These are phyloP conservation scores for Hyles vespertilio DNA, from an alignment of 1,140 invertebrate species.

Conservation along the genomic window DNA sequence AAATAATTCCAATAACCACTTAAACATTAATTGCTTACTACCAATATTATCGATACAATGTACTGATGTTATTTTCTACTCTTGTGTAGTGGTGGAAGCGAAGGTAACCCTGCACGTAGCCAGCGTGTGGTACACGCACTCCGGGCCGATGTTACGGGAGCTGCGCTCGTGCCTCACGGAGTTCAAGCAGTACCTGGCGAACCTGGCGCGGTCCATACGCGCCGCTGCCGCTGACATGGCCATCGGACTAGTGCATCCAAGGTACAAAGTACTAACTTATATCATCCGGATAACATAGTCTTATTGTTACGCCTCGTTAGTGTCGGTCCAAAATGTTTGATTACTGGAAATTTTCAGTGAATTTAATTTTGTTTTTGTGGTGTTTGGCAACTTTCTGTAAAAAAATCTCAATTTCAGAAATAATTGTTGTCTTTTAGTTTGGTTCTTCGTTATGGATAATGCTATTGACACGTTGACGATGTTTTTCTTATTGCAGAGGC, in stretches of 20 bases:
- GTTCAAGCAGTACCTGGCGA: conserved; percentile 82
- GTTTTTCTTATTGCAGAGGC: conserved; percentile 25
- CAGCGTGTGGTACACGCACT: conserved; percentile 95
- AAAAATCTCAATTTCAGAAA: too few relatives aligned
- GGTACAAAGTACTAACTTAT: conserved; percentile 35
- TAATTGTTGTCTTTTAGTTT: too few relatives aligned
- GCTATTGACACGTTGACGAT: not conserved
- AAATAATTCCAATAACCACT: not conserved
- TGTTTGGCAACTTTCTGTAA: too few relatives aligned
- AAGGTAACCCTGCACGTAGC: conserved; percentile 86
- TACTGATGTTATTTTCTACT: not conserved
- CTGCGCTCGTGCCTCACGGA: conserved; percentile 87
- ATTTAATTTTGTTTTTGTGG: too few relatives aligned
- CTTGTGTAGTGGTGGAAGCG: conserved; percentile 55
- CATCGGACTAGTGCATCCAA: conserved; percentile 89
- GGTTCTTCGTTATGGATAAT: too few relatives aligned
- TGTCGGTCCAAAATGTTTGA: too few relatives aligned
- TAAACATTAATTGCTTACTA: not conserved
- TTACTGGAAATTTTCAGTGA: too few relatives aligned
- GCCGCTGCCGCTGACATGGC: conserved; percentile 96
- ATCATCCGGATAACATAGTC: too few relatives aligned
- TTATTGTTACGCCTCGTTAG: too few relatives aligned
- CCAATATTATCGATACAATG: not conserved
- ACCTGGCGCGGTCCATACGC: conserved; percentile 88
- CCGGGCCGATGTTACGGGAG: conserved; percentile 89